phyloP scores from a whole-genome alignment of 2,888 invertebrate genomes.

The Acanthosoma haemorrhoidale region DNA sequence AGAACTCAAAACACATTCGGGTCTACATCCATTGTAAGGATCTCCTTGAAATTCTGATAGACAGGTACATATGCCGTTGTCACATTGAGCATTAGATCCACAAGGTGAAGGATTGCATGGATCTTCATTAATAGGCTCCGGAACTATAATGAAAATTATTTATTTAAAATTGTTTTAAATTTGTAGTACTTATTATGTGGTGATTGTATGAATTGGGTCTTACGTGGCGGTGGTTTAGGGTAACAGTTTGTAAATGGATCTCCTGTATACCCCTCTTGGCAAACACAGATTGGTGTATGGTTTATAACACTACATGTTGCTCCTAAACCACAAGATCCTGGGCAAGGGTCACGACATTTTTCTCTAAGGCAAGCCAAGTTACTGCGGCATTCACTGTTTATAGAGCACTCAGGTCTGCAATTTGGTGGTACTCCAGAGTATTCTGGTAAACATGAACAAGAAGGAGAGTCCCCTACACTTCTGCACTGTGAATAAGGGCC shows the following conservation, averaged over 20 bases:
- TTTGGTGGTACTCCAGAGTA: constrained; percentile 49
- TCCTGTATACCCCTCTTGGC: constrained; percentile 60
- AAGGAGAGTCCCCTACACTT: constrained; percentile 45
- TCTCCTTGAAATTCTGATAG: constrained; percentile 68
- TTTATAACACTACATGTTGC: constrained; percentile 49
- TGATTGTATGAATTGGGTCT: background rate
- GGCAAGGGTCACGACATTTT: constrained; percentile 50
- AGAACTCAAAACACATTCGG: constrained; percentile 62
- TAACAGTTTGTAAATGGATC: constrained; percentile 68
- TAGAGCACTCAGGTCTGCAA: constrained; percentile 49
- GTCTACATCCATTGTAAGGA: constrained; percentile 68
- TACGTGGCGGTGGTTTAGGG: constrained; percentile 40
- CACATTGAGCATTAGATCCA: constrained; percentile 68
- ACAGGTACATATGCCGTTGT: constrained; percentile 65
- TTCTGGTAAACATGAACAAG: constrained; percentile 48
- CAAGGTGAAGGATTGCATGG: constrained; percentile 56
- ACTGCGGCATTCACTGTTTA: constrained; percentile 50
- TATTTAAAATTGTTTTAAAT: too few relatives aligned
- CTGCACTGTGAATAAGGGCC: constrained; percentile 49
- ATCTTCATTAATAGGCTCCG: constrained; percentile 42
- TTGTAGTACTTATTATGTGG: too few relatives aligned
- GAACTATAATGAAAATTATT: constrained; percentile 28
- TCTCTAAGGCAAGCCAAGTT: constrained; percentile 49
- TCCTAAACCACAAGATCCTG: constrained; percentile 50
- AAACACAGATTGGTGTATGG: constrained; percentile 51